Percentiles rank a stretch among this genome's conserved stretches.
phyloP scores from a whole-genome alignment of 2,888 invertebrate species.

The Lycia hirtaria region DNA sequence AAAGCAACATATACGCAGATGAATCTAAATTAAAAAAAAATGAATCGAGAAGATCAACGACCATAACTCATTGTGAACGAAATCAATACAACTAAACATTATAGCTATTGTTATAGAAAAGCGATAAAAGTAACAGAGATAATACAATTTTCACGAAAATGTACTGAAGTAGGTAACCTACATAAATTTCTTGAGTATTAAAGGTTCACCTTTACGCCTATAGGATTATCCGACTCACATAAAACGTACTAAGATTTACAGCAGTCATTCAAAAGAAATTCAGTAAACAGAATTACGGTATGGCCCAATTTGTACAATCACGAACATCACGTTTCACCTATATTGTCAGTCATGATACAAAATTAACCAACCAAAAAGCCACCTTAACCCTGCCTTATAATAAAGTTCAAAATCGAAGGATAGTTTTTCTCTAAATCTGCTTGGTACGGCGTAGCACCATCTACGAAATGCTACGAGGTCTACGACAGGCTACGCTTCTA shows the following conservation, averaged over 20 bases:
- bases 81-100: too few relatives aligned
- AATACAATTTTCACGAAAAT: neutral
- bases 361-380: constrained; percentile 1
- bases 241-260: constrained; percentile 33
- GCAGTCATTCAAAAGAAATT: constrained; percentile 36
- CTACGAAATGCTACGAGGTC: constrained; percentile 32
- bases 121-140: too few relatives aligned
- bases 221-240: constrained; percentile 16
- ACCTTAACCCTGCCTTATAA: neutral
- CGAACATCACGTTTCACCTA: constrained; percentile 30
- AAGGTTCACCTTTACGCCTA: constrained; percentile 13
- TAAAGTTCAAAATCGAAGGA: neutral
- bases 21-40: too few relatives aligned
- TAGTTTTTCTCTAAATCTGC: constrained; percentile 19
- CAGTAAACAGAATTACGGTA: constrained; percentile 37
- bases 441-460: constrained; percentile 37
- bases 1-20: too few relatives aligned
- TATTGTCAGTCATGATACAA: constrained; percentile 29
- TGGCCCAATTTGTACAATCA: constrained; percentile 37
- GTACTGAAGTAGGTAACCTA: neutral
- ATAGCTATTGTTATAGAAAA: too few relatives aligned
- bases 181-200: constrained; percentile 1
- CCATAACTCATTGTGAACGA: too few relatives aligned
- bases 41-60: too few relatives aligned
- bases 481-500: constrained; percentile 33